Conservation (phyloP, 2,113 vertebrate species). For the Colossoma macropomum region DNA sequence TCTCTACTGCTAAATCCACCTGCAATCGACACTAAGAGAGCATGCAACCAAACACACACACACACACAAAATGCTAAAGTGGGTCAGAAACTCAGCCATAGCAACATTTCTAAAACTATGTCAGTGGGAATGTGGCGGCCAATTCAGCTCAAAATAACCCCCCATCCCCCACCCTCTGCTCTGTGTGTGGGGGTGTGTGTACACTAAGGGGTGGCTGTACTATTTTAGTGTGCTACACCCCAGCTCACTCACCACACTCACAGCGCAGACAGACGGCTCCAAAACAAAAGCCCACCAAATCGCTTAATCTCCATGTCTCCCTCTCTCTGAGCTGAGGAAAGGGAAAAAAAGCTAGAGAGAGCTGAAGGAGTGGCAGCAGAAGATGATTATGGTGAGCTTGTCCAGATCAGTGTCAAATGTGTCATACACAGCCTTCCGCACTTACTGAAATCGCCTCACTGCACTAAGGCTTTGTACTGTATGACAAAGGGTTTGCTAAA, state of each 20-base stretch:
- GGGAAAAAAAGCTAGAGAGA: neutral
- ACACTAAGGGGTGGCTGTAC: neutral
- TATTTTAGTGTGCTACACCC: neutral
- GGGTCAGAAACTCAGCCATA: neutral
- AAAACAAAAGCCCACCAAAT: neutral
- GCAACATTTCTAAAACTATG: neutral
- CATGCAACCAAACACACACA: neutral
- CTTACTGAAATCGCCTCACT: neutral
- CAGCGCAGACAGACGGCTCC: neutral
- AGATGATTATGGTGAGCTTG: neutral
- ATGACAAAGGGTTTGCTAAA: neutral
- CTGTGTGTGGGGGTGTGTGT: neutral
- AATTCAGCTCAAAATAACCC: slow-evolving; percentile 1
- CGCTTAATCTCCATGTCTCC: neutral
- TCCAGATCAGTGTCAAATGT: neutral
- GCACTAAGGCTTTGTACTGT: neutral
- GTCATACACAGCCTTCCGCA: neutral
- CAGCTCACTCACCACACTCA: neutral
- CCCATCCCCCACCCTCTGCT: neutral
- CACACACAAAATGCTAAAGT: neutral
- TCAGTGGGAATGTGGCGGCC: neutral
- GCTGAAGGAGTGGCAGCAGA: neutral
- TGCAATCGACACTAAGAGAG: too few relatives aligned
- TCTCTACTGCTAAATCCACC: too few relatives aligned
- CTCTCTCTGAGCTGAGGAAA: neutral